Evolutionary conservation across 1,140 invertebrate species (phyloP), one percentile per base, ranked within the genome.

Genomic region (Planococcus citri): DNA sequence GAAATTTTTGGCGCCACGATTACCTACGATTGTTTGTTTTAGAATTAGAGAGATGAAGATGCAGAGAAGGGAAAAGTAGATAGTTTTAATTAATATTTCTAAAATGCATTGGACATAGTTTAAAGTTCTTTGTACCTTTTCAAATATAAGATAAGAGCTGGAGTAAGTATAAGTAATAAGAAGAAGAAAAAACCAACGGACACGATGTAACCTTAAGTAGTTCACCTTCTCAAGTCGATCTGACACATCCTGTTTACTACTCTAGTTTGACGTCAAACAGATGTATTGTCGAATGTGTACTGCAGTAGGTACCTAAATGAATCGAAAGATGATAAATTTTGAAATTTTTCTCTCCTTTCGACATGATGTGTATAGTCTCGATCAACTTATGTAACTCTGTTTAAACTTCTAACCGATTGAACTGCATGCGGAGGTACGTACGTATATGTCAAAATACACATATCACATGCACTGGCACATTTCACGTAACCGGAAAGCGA

Each of bases 211-310:
- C 29, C 4, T 51, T 51, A 51, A 51, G 41, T 51, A 51, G 41
- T 51, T 51, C 41, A 51, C 41, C 41, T 51, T 51, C 41, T 51
- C 6, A 51, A 51, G 41, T 20, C 41, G 17, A 6, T 9, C 41
- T 51, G 41, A 51, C 41, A 51, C 41, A 51, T 51, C 41, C 41
- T 51, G 41, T 51, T 51, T 51, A 51, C 41, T 51, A 51, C 41
- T 51, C 10, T n/a, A 51, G 41, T 51, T 51, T 51, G 41, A 51
- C 41, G 41, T 17, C 12, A n/a, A 20, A 51, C 41, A 51, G 41
- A 51, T 37, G 33, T 37, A 37, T 51, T 51, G 41, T 51, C 17
- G 41, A n/a, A 51, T 51, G 10, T 51, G 41, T 51, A n/a, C n/a
- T n/a, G n/a, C n/a, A n/a, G n/a, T n/a, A n/a, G n/a, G n/a, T n/a